Base-by-base conservation (phyloP, 2,113 vertebrate genomes). In the Salvelinus sp. region DNA sequence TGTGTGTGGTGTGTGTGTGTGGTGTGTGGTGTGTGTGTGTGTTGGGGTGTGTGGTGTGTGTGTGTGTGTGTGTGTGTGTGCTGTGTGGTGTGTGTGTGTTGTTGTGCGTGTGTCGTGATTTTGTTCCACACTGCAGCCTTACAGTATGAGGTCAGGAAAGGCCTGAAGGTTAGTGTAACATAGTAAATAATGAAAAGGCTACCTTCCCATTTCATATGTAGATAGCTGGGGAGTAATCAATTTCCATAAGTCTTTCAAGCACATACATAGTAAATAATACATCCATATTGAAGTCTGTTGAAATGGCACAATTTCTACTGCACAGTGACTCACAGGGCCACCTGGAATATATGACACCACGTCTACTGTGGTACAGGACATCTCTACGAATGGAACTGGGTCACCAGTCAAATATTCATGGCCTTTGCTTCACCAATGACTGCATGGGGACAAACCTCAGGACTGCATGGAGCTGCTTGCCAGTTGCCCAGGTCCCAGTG, bases 321-420 rank as follows among this genome's bases (percentile, higher is more conserved):
- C 83, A 70, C 67, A 81, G 80, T 90, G 88, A 92, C 88, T 91
- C 91, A 89, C 88, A 83, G 83, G 84, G 88, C 83, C 86, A 90
- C 88, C 85, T 84, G 85, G 83, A 90, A 88, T 82, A 83, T 80
- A 80, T 88, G 87, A 90, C 88, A 86, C 76, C 64, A 86, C 72
- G 81, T 92, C 86, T 90, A 83, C 75, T 80, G 72, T 79, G 76
- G 85, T 85, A 82, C 83, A 85, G 90, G 89, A 88, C 90, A 88
- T 85, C 86, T 82, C 84, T 72, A 28, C 78, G 76, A 86, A 74
- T 68, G 72, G 87, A 93, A 91, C 75, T 91, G 84, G 90, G 86
- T 92, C 87, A 91, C 79, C 80, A 82, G 87, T 89, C 70, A 91
- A 92, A 90, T 91, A 91, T 89, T 91, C 84, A 92, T 89, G 76